phyloP scores from a whole-genome alignment of 1,140 invertebrate species.

The Trachymyrmex cornetzi region DNA sequence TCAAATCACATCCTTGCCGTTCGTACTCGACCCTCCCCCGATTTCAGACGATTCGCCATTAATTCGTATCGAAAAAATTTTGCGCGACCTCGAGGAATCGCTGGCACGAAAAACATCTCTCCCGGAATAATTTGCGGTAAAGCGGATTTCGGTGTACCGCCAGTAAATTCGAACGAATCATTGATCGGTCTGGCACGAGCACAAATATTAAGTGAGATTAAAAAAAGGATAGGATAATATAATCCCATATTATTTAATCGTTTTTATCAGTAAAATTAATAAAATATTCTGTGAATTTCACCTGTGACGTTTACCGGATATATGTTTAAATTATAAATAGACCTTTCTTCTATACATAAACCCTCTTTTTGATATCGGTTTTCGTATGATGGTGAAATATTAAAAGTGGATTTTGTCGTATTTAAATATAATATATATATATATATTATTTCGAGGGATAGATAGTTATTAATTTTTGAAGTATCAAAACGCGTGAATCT shows the following conservation, averaged over 20 bases:
- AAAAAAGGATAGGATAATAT: constrained; percentile 22
- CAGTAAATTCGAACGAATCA: constrained; percentile 19
- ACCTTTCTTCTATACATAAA: background rate
- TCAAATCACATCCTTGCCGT: constrained; percentile 49
- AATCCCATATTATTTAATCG: constrained; percentile 19
- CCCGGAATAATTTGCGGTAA: constrained; percentile 17
- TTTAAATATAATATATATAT: background rate
- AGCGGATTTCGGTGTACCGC: constrained; percentile 20
- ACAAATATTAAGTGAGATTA: constrained; percentile 28
- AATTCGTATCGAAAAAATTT: constrained; percentile 48
- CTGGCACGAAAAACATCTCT: background rate
- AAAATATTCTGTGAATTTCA: constrained; percentile 20
- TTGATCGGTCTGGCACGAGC: background rate
- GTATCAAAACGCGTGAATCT: constrained; percentile 4
- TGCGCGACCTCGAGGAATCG: constrained; percentile 5
- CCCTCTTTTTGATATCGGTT: constrained; percentile 13
- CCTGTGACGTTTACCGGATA: constrained; percentile 5
- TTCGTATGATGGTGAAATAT: constrained; percentile 26
- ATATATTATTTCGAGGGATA: background rate
- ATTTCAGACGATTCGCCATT: constrained; percentile 46
- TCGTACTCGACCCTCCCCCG: constrained; percentile 55
- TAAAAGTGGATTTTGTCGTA: constrained; percentile 13
- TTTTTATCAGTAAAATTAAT: constrained; percentile 42
- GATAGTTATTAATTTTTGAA: constrained; percentile 30
- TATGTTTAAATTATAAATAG: constrained; percentile 32